Evolutionary conservation across 2,113 vertebrate genomes (phyloP), one percentile per base, ranked within the genome.

Genomic region (Reinhardtius hippoglossoides): DNA sequence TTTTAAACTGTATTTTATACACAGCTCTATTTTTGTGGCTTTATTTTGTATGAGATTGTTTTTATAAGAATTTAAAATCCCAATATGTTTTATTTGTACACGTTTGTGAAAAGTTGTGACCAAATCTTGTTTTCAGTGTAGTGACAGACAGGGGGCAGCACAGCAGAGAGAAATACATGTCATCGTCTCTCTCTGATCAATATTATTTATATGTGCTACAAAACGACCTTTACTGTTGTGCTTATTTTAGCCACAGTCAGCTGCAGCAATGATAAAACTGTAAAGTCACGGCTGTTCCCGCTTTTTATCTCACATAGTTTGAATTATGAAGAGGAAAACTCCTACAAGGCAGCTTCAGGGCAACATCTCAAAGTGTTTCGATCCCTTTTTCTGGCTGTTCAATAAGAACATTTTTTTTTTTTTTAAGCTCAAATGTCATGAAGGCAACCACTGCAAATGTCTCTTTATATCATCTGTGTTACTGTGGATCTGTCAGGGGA

Each of bases 1-100:
- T 89, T 87, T 88, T 74, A 76, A 86, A 42, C 86, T 78, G 54
- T 88, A 79, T 88, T 92, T 93, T 92, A 2, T 92, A 91, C 31
- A 84, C 83, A 89, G 76, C 87, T 92, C 64, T 91, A 91, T 91
- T 91, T 92, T 93, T 83, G 70, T 87, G 83, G 76, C 68, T 84
- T 88, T 55, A 35, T 89, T 91, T 93, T 91, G 23, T 91, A 91
- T 26, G 12, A 54, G 61, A 71, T 75, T 50, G 60, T 82, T 91
- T 90, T 89, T 80, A 76, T 87, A 87, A 52, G 77, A 14, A 63
- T 74, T 79, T 87, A 67, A 61, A 80, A 65, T 18, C 76, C 35
- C 46, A 20, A 40, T 68, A 2, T 67, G 42, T 74, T 74, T 48
- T 67, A 55, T 83, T 50, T 89, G 27, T 85, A 86, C 35, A 40